phyloP scores from a whole-genome alignment of 2,888 invertebrate species.

The Amaurobius ferox region DNA sequence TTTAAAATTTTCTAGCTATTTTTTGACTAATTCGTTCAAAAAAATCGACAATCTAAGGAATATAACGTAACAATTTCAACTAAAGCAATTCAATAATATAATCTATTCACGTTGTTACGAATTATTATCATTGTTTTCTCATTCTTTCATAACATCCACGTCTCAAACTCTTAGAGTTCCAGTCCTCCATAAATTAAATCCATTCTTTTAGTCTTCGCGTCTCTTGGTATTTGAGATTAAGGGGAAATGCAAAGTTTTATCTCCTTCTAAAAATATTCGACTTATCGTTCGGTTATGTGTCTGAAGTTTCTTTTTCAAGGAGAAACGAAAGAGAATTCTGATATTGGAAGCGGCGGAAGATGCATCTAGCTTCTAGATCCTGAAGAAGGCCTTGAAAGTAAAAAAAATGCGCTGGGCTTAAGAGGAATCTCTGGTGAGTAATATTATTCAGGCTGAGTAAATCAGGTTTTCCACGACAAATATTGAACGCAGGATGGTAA shows the following conservation, averaged over 20 bases:
- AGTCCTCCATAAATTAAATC: too few relatives aligned
- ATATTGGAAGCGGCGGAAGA: neutral
- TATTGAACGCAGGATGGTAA: neutral
- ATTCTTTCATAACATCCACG: too few relatives aligned
- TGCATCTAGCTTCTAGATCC: neutral
- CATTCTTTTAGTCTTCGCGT: too few relatives aligned
- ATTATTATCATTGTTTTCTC: too few relatives aligned
- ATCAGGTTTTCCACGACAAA: neutral
- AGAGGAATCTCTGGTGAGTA: neutral
- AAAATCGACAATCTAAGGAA: too few relatives aligned
- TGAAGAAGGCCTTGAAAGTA: neutral
- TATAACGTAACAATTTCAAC: too few relatives aligned
- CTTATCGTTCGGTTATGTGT: neutral
- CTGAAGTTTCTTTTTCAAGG: neutral
- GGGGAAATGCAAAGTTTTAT: neutral
- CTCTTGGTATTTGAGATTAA: neutral
- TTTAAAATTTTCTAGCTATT: too few relatives aligned
- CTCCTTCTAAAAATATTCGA: neutral
- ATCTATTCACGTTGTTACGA: too few relatives aligned
- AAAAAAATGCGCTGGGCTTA: neutral
- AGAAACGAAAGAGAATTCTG: neutral
- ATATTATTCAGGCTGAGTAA: neutral
- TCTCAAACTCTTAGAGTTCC: too few relatives aligned
- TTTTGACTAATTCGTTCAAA: too few relatives aligned
- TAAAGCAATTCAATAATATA: too few relatives aligned